A percentile compares a stretch with the other conserved stretches of the same genome.
These are phyloP conservation scores for Trilocha varians DNA, from an alignment of 2,888 invertebrate species.

Conservation along the genomic window DNA sequence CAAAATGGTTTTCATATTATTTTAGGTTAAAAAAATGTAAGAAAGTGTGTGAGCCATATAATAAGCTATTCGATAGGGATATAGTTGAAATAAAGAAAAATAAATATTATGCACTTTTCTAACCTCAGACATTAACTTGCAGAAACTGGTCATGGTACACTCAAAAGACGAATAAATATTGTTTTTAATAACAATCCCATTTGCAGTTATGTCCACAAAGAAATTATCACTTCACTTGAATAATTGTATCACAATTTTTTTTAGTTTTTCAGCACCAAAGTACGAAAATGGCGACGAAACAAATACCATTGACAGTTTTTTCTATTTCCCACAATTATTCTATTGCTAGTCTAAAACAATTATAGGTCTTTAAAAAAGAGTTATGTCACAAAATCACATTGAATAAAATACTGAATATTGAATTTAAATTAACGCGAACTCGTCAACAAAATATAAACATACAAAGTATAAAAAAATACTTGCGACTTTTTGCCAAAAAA, in stretches of 20 bases:
- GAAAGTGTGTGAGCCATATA: too few relatives aligned
- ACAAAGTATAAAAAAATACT: constrained; percentile 11
- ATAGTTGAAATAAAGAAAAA: too few relatives aligned
- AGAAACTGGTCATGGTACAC: neutral
- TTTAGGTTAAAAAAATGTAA: too few relatives aligned
- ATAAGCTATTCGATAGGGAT: too few relatives aligned
- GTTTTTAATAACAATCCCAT: neutral
- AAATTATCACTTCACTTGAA: neutral
- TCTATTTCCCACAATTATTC: constrained; percentile 1
- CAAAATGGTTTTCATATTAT: too few relatives aligned
- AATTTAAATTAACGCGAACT: too few relatives aligned
- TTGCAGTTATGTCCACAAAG: neutral
- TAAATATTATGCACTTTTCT: constrained; percentile 15
- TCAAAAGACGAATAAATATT: neutral
- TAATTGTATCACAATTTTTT: constrained; percentile 16
- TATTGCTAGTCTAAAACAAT: neutral
- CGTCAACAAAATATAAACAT: constrained; percentile 5
- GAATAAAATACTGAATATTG: constrained; percentile 3
- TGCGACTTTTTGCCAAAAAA: neutral
- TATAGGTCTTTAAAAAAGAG: constrained; percentile 1
- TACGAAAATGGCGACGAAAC: constrained; percentile 38
- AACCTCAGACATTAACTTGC: constrained; percentile 21
- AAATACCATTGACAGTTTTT: constrained; percentile 4
- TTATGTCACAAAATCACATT: constrained; percentile 4
- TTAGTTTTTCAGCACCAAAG: constrained; percentile 30